A percentile compares a stretch with the other conserved stretches of the same genome.
phyloP scores from a whole-genome alignment of 2,888 invertebrate genomes.

The Chirona hameri region DNA sequence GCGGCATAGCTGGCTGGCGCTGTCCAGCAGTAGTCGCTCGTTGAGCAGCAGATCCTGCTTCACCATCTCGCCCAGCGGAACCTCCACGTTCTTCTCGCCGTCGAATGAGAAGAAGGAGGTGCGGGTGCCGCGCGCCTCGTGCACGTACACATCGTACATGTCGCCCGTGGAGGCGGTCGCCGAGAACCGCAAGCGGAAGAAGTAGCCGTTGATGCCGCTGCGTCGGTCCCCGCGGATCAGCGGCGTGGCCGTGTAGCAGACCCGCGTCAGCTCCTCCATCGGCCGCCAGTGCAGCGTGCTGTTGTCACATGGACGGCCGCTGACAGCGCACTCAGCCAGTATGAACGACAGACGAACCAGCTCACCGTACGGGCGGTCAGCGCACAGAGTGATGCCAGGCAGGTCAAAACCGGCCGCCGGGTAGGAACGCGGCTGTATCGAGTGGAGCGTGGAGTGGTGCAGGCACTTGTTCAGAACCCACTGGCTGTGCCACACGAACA shows the following conservation, averaged over 20 bases:
- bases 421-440: background rate
- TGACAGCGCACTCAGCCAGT: constrained; percentile 64
- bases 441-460: background rate
- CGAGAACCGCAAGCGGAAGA: background rate
- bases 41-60: background rate
- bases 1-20: background rate
- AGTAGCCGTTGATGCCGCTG: background rate
- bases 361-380: background rate
- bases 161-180: background rate
- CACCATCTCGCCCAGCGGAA: background rate
- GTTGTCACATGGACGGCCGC: background rate
- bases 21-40: background rate
- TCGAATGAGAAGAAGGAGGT: background rate
- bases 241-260: background rate
- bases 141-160: background rate
- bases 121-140: background rate
- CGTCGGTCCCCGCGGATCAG: background rate
- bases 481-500: background rate
- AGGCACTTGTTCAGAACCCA: background rate
- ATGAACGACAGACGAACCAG: background rate
- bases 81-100: constrained; percentile 13
- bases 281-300: background rate
- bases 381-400: background rate
- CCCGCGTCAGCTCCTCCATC: background rate
- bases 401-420: background rate